phyloP scores from a whole-genome alignment of 2,888 invertebrate genomes.

The Trissoscelio sp. region DNA sequence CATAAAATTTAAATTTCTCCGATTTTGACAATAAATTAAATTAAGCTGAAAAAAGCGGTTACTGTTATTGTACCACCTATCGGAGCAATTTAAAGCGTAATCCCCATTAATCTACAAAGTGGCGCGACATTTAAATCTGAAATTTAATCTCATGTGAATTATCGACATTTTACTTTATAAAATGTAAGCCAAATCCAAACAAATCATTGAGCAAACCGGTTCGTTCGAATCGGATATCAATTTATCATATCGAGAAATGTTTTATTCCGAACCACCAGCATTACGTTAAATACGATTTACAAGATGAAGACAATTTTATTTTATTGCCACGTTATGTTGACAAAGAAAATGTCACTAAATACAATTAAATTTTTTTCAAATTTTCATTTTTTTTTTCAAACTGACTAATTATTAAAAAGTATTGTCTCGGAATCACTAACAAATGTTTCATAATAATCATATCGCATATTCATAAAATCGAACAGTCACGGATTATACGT shows the following conservation, averaged over 20 bases:
- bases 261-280: slow-evolving; percentile 39
- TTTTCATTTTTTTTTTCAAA: no score
- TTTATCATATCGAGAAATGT: slow-evolving; percentile 60
- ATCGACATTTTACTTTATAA: slow-evolving; percentile 65
- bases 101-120: slow-evolving; percentile 65
- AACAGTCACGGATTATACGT: slow-evolving; percentile 66
- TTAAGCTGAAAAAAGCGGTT: slow-evolving; percentile 48
- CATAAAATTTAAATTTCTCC: slow-evolving; percentile 19
- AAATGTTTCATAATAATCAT: no score
- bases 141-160: slow-evolving; percentile 61
- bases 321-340: background rate
- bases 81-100: slow-evolving; percentile 59
- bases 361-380: slow-evolving; percentile 16
- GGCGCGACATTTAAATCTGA: slow-evolving; percentile 61
- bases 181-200: slow-evolving; percentile 62
- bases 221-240: slow-evolving; percentile 58
- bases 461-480: slow-evolving; percentile 70
- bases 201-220: slow-evolving; percentile 66
- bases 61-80: slow-evolving; percentile 64
- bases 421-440: no score
- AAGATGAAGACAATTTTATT: slow-evolving; percentile 43
- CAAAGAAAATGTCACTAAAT: slow-evolving; percentile 10
- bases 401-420: no score
- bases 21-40: slow-evolving; percentile 36
- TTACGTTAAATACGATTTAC: slow-evolving; percentile 46